phyloP scores from a whole-genome alignment of 2,888 invertebrate species.

The Orthosia incerta region DNA sequence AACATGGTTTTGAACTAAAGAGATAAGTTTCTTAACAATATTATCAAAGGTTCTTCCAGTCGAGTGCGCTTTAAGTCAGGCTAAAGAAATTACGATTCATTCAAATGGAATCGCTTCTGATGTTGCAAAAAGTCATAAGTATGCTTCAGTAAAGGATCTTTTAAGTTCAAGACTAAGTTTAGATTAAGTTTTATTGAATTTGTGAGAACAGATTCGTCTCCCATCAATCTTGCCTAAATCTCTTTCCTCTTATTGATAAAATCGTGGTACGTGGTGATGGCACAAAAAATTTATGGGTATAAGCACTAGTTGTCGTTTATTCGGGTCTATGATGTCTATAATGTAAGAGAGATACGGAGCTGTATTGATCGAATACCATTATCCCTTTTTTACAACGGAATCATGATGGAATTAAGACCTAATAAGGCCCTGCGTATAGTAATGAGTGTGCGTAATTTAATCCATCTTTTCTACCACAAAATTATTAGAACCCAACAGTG shows the following conservation, averaged over 20 bases:
- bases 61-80: conserved; percentile 24
- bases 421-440: no score
- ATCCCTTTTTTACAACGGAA: no score
- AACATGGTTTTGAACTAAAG: conserved; percentile 42
- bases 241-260: background rate
- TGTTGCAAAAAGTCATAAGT: conserved; percentile 34
- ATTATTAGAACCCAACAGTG: no score
- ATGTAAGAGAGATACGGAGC: no score
- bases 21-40: conserved; percentile 40
- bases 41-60: conserved; percentile 39
- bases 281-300: no score
- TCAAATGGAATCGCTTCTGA: conserved; percentile 44
- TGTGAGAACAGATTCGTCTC: background rate
- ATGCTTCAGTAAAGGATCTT: conserved; percentile 10
- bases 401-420: no score
- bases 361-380: no score
- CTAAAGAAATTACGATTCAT: conserved; percentile 35
- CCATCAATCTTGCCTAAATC: conserved; percentile 3
- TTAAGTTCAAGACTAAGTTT: conserved; percentile 19
- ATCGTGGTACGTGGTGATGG: no score
- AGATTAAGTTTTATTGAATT: conserved; percentile 30
- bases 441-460: no score
- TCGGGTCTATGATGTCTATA: no score
- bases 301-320: no score
- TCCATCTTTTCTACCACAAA: no score